Conservation (phyloP, 2,113 vertebrate genomes). For the Perognathus longimembris region DNA sequence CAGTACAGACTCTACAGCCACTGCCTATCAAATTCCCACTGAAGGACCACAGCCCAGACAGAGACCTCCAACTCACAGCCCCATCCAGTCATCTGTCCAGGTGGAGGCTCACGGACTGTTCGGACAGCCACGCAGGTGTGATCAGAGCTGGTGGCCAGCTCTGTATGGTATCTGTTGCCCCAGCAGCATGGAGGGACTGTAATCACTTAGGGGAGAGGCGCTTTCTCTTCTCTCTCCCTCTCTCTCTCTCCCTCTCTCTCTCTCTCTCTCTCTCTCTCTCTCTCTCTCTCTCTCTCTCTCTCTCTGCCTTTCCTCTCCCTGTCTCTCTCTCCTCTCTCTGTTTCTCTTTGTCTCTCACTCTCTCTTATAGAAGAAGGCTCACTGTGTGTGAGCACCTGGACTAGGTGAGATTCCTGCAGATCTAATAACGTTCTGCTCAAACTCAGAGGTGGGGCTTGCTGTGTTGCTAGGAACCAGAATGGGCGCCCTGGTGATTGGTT, state of each 20-base stretch:
- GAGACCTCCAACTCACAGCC: neutral
- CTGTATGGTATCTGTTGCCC: neutral
- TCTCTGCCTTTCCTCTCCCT: too few species aligned
- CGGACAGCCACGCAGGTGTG: conserved; percentile 76
- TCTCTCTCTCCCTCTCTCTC: too few species aligned
- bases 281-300: too few species aligned
- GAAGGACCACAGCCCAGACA: neutral
- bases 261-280: too few species aligned
- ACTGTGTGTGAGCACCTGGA: neutral
- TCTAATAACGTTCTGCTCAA: neutral
- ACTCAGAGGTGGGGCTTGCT: neutral
- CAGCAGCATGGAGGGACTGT: neutral
- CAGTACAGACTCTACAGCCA: neutral
- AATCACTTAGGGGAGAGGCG: neutral
- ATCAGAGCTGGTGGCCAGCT: neutral
- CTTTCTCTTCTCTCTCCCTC: too few species aligned
- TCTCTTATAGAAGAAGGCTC: neutral
- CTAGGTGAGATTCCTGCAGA: neutral
- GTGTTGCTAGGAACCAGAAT: neutral
- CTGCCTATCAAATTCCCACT: neutral
- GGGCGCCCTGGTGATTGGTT: neutral
- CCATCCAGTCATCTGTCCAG: neutral
- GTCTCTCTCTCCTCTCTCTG: too few species aligned
- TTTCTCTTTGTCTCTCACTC: neutral
- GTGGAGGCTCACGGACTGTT: neutral